Base-by-base conservation (phyloP, 1,140 invertebrate genomes). In the Drosophila ercepeae region DNA sequence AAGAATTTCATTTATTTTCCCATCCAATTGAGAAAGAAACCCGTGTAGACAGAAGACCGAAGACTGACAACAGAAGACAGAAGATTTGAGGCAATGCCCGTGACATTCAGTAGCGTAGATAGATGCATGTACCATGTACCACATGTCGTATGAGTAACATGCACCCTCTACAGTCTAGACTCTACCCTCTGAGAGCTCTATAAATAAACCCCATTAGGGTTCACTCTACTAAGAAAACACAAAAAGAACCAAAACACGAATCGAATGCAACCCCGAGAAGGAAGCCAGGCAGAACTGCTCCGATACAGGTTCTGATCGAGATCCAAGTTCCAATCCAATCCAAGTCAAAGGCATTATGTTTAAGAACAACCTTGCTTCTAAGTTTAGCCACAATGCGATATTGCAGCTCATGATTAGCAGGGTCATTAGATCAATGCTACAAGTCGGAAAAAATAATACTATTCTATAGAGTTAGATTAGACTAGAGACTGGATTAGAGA, bases 331-430 rank as follows among this genome's bases (percentile, higher is more conserved):
- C 9, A 9, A 55, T 11, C 39, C 18, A 9, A 29, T 27, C 27
- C 16, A 13, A 46, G 27, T 60, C 27, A 19, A 60, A 63, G 44
- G 41, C 55, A 63, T 63, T 63, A 34, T 46, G 55, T 60, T 61
- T 27, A 63, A 63, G 60, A 63, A 46, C n/a, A 46, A 36, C 59
- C 59, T 63, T 63, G 59, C 39, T 23, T 25, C 59, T 34, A 57
- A 44, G 51, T 34, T 61, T 25, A 60, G 50, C 34, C 16, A 41
- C 8, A 34, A 58, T 34, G 18, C 55, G 7, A 45, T 25, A 53
- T 0, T 41, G 34, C 34, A 39, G 32, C 34, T 60, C 59, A 44
- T 63, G 60, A 60, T 36, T 27, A 60, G 60, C 55, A 63, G 54
- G 41, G 60, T 63, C 55, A 46, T 14, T 5, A 13, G 27, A 36